Percentiles rank a stretch among this genome's conserved stretches.
Evolutionary conservation across 1,140 invertebrate species (phyloP).

Genomic region (Macrocentrus cingulum): DNA sequence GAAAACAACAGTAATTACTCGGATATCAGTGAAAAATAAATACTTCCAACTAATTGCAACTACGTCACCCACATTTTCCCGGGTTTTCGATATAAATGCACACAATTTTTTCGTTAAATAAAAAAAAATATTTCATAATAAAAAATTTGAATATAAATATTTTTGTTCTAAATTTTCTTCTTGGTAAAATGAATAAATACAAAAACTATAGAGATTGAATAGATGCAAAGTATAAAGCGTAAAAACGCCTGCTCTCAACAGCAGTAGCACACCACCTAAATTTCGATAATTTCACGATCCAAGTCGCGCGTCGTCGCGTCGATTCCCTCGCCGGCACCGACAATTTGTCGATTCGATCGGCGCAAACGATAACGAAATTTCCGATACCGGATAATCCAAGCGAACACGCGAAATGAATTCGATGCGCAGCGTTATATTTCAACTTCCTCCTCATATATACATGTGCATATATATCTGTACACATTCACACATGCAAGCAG

Average conservation of each 20-base stretch:
- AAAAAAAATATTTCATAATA: too few relatives aligned
- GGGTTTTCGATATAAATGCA: too few relatives aligned
- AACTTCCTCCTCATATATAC: conserved; percentile 8
- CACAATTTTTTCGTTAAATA: too few relatives aligned
- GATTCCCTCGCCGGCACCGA: conserved; percentile 19
- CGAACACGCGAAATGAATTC: conserved; percentile 35
- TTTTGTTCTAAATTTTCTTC: too few relatives aligned
- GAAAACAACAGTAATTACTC: too few relatives aligned
- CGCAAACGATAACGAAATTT: conserved; percentile 37
- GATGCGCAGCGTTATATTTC: conserved; percentile 25
- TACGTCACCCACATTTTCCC: too few relatives aligned
- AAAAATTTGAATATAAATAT: too few relatives aligned
- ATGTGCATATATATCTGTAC: neutral
- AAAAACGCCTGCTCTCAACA: conserved; percentile 19
- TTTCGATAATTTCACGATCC: conserved; percentile 34
- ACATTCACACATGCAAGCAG: neutral
- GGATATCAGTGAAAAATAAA: too few relatives aligned
- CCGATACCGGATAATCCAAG: conserved; percentile 35
- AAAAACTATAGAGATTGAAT: conserved; percentile 19
- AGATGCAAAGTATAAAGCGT: conserved; percentile 12
- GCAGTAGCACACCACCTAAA: conserved; percentile 25
- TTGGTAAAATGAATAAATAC: too few relatives aligned
- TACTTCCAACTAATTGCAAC: too few relatives aligned
- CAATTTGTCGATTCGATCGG: conserved; percentile 38
- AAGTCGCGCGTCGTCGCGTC: conserved; percentile 6